A percentile compares a stretch with the other conserved stretches of the same genome.
phyloP scores from a whole-genome alignment of 2,888 invertebrate genomes.

The Nebria brevicollis region DNA sequence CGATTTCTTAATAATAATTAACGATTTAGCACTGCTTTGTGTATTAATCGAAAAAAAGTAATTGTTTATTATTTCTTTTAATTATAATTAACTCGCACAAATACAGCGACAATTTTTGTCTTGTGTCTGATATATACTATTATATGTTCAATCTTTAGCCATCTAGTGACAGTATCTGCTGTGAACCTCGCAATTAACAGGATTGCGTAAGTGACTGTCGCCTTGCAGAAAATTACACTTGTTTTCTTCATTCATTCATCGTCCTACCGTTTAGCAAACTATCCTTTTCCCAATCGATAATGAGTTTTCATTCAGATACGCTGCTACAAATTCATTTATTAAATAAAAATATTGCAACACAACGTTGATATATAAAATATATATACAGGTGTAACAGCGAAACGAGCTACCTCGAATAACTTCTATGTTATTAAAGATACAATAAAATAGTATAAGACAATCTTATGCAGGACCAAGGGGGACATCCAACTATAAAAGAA shows the following conservation, averaged over 20 bases:
- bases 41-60: background rate
- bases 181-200: constrained; percentile 93
- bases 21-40: constrained; percentile 7
- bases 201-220: constrained; percentile 83
- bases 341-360: background rate
- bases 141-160: constrained; percentile 71
- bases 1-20: background rate
- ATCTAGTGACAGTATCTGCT: constrained; percentile 91
- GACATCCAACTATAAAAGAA: too few relatives aligned
- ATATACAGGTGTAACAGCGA: too few relatives aligned
- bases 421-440: too few relatives aligned
- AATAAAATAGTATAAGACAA: too few relatives aligned
- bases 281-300: background rate
- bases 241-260: background rate
- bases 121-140: constrained; percentile 45
- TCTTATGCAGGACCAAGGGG: too few relatives aligned
- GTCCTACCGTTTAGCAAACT: too few relatives aligned
- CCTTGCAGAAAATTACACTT: background rate
- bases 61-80: background rate
- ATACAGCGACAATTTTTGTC: constrained; percentile 37
- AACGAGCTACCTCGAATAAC: too few relatives aligned
- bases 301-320: background rate
- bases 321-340: background rate
- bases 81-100: background rate
- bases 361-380: background rate